Evolutionary conservation across 1,140 invertebrate genomes (phyloP), one percentile per base, ranked within the genome.

Genomic region (Chionoecetes opilio): DNA sequence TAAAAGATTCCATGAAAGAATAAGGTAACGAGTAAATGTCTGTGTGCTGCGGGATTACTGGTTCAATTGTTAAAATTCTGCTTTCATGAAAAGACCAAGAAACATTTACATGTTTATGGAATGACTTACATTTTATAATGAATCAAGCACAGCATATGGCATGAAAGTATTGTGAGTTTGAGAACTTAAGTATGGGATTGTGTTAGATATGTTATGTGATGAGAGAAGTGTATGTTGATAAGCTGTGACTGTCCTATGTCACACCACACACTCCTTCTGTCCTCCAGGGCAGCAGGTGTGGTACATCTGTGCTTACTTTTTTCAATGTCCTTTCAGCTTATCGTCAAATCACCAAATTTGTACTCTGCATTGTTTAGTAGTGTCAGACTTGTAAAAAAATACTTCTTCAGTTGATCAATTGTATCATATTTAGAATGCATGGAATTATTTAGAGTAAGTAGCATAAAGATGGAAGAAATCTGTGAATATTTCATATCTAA

Each of bases 351-450:
- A 75, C 6, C 63, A 75, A 26, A 75, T 75, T 75, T 75, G 6
- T 75, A n/a, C 8, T n/a, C 26, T 75, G 63, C n/a, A 75, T n/a
- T 75, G 63, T 75, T 75, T 75, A 75, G 11, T n/a, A 75, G 63
- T 75, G 63, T 75, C 63, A 75, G 63, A 75, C 63, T 75, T 75
- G 63, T 75, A 75, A 75, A 75, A 26, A 75, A n/a, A 3, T 1
- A 75, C n/a, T 75, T 75, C 63, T 8, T n/a, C 63, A 75, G 5
- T 75, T 17, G 26, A 75, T 75, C n/a, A 11, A 75, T n/a, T 75
- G 63, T 75, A 75, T n/a, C n/a, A 75, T 75, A 75, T 75, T 21
- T 75, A 75, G 63, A 75, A n/a, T 75, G 46, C 46, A 53, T 53
- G 46, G 46, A 53, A 53, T 53, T 53, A 53, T 53, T 17, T 75